Evolutionary conservation across 2,797 vertebrate genomes (phyloP).

Genomic region (Lagocephalus sceleratus): DNA sequence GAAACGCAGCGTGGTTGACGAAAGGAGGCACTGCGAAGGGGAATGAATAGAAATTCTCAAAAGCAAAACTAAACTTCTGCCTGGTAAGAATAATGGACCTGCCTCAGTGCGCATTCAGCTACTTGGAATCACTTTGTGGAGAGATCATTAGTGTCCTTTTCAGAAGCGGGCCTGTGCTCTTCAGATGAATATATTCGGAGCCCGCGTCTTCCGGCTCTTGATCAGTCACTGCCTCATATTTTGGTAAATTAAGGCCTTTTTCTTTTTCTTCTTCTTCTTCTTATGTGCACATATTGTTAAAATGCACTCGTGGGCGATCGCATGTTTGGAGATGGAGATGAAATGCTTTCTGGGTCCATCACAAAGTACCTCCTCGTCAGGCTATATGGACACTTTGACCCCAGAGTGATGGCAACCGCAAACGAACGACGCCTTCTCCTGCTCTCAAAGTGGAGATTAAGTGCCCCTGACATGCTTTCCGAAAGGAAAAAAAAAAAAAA

Average conservation of each 20-base stretch:
- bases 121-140: constrained; percentile 37
- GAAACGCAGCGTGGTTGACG: constrained; percentile 51
- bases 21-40: constrained; percentile 51
- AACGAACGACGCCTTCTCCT: constrained; percentile 12
- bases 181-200: constrained; percentile 8
- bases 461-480: constrained; percentile 48
- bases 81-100: constrained; percentile 44
- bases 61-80: constrained; percentile 2
- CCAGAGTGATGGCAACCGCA: constrained; percentile 15
- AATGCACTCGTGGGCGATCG: background rate
- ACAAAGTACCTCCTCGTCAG: constrained; percentile 8
- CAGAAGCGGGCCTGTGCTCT: constrained; percentile 13
- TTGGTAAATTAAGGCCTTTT: background rate
- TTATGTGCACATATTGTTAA: background rate
- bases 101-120: constrained; percentile 27
- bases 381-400: constrained; percentile 13
- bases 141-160: constrained; percentile 50
- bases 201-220: constrained; percentile 11
- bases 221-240: constrained; percentile 6
- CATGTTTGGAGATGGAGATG: background rate
- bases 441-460: constrained; percentile 25
- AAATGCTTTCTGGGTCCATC: constrained; percentile 7
- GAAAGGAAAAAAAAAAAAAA: constrained; percentile 25
- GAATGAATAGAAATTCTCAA: constrained; percentile 18
- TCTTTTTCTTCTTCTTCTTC: no score